Evolutionary conservation across 2,113 vertebrate genomes (phyloP).

Genomic region (Takifugu flavidus): DNA sequence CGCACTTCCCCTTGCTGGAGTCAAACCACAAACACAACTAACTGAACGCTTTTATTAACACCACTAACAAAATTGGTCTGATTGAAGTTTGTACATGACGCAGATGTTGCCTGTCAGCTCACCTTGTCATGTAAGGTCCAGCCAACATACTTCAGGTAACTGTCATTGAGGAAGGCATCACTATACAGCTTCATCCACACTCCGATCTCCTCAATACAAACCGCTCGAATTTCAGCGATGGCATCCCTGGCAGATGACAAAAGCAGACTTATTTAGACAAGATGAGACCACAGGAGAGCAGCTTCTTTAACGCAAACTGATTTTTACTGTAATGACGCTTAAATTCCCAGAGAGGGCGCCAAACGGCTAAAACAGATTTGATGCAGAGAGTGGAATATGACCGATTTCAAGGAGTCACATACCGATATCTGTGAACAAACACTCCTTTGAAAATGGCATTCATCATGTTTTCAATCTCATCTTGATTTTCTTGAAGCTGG

Average conservation of each 20-base stretch:
- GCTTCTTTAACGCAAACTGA: too few relatives aligned
- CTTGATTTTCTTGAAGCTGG: constrained; percentile 98
- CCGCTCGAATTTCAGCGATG: constrained; percentile 74
- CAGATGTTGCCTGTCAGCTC: constrained; percentile 25
- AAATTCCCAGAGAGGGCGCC: constrained; percentile 43
- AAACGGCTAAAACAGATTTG: background rate
- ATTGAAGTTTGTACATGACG: background rate
- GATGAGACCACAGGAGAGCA: background rate
- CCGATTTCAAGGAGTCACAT: constrained; percentile 31
- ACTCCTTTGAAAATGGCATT: constrained; percentile 99
- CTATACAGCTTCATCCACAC: constrained; percentile 84
- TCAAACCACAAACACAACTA: background rate
- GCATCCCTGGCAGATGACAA: constrained; percentile 41
- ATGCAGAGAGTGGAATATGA: background rate
- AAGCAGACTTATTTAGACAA: background rate
- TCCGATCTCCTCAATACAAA: constrained; percentile 93
- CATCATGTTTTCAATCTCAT: constrained; percentile 99
- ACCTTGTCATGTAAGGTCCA: constrained; percentile 82
- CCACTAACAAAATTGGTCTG: background rate
- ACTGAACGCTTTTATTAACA: background rate
- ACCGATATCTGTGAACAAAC: constrained; percentile 98
- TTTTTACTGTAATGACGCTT: background rate
- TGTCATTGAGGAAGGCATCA: constrained; percentile 97
- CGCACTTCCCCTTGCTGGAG: constrained; percentile 94
- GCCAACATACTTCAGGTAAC: constrained; percentile 96